Evolutionary conservation across 2,888 invertebrate species (phyloP).

Genomic region (Agrochola lota): DNA sequence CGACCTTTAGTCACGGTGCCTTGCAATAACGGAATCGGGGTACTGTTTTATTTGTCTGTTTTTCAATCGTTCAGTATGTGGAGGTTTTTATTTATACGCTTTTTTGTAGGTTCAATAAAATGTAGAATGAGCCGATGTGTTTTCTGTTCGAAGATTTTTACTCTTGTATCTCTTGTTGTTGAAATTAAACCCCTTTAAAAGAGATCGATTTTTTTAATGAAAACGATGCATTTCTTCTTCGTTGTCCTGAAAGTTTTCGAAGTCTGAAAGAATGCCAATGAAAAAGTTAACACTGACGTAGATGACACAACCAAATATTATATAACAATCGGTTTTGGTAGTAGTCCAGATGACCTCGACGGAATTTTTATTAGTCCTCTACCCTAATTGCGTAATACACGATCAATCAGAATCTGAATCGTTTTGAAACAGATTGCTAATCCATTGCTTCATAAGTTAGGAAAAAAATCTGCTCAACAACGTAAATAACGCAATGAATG

Average conservation of each 20-base stretch:
- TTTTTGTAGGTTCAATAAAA: conserved; percentile 7
- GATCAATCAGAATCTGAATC: too few relatives aligned
- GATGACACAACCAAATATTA: background rate
- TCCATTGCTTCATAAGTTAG: too few relatives aligned
- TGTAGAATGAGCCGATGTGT: background rate
- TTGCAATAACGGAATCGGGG: conserved; percentile 62
- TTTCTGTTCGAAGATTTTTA: background rate
- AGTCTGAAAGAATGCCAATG: background rate
- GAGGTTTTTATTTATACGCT: background rate
- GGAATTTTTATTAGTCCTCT: background rate
- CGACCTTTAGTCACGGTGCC: conserved; percentile 70
- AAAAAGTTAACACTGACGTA: background rate
- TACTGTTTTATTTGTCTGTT: conserved; percentile 69
- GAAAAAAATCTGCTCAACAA: too few relatives aligned
- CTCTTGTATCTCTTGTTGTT: background rate
- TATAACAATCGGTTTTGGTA: conserved; percentile 10
- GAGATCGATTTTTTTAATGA: background rate
- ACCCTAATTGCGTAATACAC: too few relatives aligned
- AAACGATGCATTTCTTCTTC: background rate
- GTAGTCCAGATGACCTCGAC: conserved; percentile 16
- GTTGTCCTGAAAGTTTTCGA: background rate
- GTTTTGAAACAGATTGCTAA: too few relatives aligned
- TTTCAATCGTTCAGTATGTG: conserved; percentile 48
- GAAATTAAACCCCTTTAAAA: background rate
- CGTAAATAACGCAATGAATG: too few relatives aligned